phyloP scores from a whole-genome alignment of 2,888 invertebrate species.

The Teleogryllus oceanicus region DNA sequence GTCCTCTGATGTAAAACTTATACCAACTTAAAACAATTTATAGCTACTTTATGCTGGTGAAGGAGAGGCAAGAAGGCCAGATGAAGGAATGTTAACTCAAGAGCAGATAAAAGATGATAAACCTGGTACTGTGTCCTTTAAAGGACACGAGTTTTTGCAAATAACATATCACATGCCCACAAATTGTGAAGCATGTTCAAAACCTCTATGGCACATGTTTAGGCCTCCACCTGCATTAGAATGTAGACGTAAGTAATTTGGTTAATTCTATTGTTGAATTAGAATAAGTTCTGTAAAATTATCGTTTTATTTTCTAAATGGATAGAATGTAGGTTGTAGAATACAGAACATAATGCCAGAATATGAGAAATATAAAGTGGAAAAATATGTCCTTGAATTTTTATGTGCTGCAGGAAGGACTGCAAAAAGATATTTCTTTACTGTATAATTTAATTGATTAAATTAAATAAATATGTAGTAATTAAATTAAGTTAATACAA shows the following conservation, averaged over 20 bases:
- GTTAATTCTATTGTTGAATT: not conserved
- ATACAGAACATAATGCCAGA: too few species aligned
- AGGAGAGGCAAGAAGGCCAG: constrained; percentile 83
- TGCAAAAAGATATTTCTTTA: too few species aligned
- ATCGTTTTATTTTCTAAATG: not conserved
- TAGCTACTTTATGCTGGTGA: constrained; percentile 95
- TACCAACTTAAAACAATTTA: constrained; percentile 28
- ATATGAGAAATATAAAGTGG: too few species aligned
- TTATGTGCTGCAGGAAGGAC: too few species aligned
- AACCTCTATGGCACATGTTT: constrained; percentile 96
- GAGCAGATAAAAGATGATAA: constrained; percentile 48
- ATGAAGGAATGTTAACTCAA: constrained; percentile 49
- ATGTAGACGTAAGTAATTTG: constrained; percentile 70
- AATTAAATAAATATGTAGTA: too few species aligned
- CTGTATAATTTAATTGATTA: too few species aligned
- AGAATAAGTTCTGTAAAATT: not conserved
- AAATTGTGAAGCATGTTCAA: constrained; percentile 95
- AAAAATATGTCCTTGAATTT: too few species aligned
- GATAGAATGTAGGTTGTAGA: not conserved
- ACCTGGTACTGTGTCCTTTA: constrained; percentile 68
- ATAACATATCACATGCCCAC: constrained; percentile 98
- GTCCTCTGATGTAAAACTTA: not conserved
- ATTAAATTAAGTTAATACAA: too few species aligned
- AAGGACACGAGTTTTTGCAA: constrained; percentile 93
- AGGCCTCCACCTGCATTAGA: constrained; percentile 96